phyloP scores from a whole-genome alignment of 2,888 invertebrate genomes.

The Trissolcus japonicus region DNA sequence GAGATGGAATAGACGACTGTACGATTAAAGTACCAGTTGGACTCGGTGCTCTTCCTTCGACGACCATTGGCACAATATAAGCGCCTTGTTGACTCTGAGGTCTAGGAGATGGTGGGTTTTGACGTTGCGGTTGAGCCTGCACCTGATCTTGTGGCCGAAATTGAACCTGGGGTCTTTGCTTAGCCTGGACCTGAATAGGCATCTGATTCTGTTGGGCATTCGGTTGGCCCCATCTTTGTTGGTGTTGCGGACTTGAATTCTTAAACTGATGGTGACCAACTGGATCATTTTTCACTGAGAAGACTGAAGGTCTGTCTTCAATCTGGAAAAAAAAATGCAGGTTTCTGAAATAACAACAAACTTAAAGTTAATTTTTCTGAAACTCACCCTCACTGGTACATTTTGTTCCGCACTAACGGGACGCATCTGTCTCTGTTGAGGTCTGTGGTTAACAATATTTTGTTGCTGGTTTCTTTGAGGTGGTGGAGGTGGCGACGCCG shows the following conservation, averaged over 20 bases:
- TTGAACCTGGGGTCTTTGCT: slow-evolving; percentile 56
- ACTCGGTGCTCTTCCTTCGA: slow-evolving; percentile 78
- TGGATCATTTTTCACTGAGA: slow-evolving; percentile 67
- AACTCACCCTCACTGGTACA: slow-evolving; percentile 67
- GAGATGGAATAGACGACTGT: slow-evolving; percentile 62
- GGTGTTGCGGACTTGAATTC: slow-evolving; percentile 67
- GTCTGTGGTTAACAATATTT: slow-evolving; percentile 52
- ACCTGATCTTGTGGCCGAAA: slow-evolving; percentile 34
- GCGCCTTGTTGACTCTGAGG: slow-evolving; percentile 70
- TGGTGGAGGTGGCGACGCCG: slow-evolving; percentile 53
- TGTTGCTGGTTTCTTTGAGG: slow-evolving; percentile 53
- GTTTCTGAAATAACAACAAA: neutral
- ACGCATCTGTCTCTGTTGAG: slow-evolving; percentile 52
- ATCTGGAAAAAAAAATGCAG: slow-evolving; percentile 61
- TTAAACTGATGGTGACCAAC: slow-evolving; percentile 69
- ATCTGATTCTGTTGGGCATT: slow-evolving; percentile 56
- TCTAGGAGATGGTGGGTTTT: slow-evolving; percentile 57
- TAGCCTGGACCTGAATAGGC: slow-evolving; percentile 56
- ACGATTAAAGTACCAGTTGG: slow-evolving; percentile 31
- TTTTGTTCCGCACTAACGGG: slow-evolving; percentile 63
- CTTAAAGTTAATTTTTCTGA: neutral
- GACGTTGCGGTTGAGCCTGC: slow-evolving; percentile 60
- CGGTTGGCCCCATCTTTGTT: slow-evolving; percentile 70
- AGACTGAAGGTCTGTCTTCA: slow-evolving; percentile 74
- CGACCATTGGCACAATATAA: slow-evolving; percentile 82